Base-by-base conservation (phyloP, 64 coral and sea anemone species). In the Actinia equina region DNA sequence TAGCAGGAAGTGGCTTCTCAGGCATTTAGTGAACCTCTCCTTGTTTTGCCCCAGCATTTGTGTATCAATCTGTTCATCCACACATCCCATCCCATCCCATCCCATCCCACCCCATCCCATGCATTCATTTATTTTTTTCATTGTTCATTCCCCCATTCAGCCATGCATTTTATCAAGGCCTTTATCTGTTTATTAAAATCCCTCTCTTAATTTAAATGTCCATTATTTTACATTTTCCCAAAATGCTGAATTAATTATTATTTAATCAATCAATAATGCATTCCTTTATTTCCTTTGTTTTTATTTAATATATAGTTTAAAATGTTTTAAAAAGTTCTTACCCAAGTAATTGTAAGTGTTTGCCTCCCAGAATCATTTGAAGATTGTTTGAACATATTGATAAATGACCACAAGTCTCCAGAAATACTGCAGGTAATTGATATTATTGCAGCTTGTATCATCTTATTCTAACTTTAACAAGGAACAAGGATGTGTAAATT, bases 361-460 rank as follows among this genome's bases (percentile, higher is more conserved):
- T 83, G 82, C 45, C 23, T 63, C 12, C 22, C 56, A 99, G 97
- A 99, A 88, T 90, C 93, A 59, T 86, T 86, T 63, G 77, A 88
- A 20, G 55, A 88, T 89, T 51, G 89, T 80, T 74, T 99, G 69
- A 79, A 92, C 69, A 87, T 95, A 42, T 44, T 99, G n/a, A 86
- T 99, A n/a, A 84, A 88, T 81, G 97, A 99, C 54, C 89, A 94
- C 26, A 85, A 86, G 2, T 90, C 87, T 59, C 85, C 85, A 19
- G 69, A 27, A 44, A 98, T 88, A 79, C 74, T 98, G 49, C 79
- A 98, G 82, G 95, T 98, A 59, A 64, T 44, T 78, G 14, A 77
- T 37, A 37, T 37, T 37, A 37, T n/a, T n/a, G n/a, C 30, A 37
- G 30, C 30, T 52, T 52, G 4, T 49, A 44, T 77, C 18, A 55